Evolutionary conservation across 2,797 vertebrate genomes (phyloP), one percentile per base, ranked within the genome.

Genomic region (Xenopus petersii): DNA sequence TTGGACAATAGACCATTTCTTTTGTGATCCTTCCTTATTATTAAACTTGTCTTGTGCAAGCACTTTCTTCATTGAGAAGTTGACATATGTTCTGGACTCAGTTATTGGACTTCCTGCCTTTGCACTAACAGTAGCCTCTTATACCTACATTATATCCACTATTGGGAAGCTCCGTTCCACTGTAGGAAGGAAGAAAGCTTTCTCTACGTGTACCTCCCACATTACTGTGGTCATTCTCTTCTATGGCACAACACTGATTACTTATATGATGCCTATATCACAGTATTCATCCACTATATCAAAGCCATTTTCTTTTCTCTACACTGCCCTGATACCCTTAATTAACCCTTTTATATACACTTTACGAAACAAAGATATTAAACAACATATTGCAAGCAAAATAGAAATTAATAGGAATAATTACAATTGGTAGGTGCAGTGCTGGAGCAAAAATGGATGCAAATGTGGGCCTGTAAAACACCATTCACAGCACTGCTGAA

Each of bases 171-270:
- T 81, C 68, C 17, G 0, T 10, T 83, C 82, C 2, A 17, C 5
- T 0, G 77, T 81, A 51, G 82, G 24, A 16, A 86, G 80, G 33
- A 72, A 78, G 70, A 84, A 81, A 72, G 81, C 82, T 26, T 84
- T 84, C 42, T 83, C 83, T 1, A 82, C 81, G 12, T 85, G 82
- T 63, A 82, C 83, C 0, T 84, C 82, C n/a, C 84, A 83, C 55
- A 79, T 84, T 15, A 69, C 17, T 1, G 74, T 82, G 42, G 80
- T 82, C 10, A 80, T 79, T 36, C 74, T 83, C 76, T 81, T 81
- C 13, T 82, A 82, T 12, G 72, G 56, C 0, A 16, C 81, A 2
- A 68, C 82, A 26, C 77, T 83, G 69, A 81, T 80, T 0, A 81
- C 82, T 56, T 83, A 80, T 42, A 75, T 83, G 16, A 81, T 75